A percentile compares a stretch with the other conserved stretches of the same genome.
Evolutionary conservation across 2,113 vertebrate genomes (phyloP).

Genomic region (Platycercus adscitus): DNA sequence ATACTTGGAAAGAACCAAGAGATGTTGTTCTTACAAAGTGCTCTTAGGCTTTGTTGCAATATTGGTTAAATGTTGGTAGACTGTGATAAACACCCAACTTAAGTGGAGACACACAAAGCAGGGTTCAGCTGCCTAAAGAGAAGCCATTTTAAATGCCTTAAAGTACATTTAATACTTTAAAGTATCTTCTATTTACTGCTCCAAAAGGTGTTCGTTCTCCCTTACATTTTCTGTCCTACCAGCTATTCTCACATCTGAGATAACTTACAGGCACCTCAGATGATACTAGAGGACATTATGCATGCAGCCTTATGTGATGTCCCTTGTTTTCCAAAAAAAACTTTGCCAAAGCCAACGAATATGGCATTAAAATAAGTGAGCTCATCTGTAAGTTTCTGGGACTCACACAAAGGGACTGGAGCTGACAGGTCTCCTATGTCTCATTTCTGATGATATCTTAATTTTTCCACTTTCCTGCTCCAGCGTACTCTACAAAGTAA

Average conservation of each 20-base stretch:
- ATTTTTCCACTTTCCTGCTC: neutral
- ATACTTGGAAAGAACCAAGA: neutral
- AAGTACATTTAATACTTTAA: neutral
- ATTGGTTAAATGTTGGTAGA: neutral
- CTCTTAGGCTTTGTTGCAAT: neutral
- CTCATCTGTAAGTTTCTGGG: neutral
- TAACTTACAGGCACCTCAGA: neutral
- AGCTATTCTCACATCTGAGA: too few species aligned
- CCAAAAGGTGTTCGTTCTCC: neutral
- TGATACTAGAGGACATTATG: neutral
- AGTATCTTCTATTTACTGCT: neutral
- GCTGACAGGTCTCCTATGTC: neutral
- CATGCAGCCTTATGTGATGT: neutral
- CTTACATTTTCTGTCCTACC: neutral
- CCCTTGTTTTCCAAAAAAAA: neutral
- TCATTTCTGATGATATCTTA: neutral
- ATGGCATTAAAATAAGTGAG: neutral
- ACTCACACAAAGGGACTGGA: neutral
- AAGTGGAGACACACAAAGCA: neutral
- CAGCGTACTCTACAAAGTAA: rapidly evolving
- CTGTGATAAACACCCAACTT: neutral
- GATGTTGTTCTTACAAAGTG: neutral
- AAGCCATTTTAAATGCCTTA: neutral
- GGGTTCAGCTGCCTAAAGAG: neutral
- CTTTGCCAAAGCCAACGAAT: neutral